A percentile compares a stretch with the other conserved stretches of the same genome.
Evolutionary conservation across 2,888 invertebrate species (phyloP).

Genomic region (Apomyelois bistriatella): DNA sequence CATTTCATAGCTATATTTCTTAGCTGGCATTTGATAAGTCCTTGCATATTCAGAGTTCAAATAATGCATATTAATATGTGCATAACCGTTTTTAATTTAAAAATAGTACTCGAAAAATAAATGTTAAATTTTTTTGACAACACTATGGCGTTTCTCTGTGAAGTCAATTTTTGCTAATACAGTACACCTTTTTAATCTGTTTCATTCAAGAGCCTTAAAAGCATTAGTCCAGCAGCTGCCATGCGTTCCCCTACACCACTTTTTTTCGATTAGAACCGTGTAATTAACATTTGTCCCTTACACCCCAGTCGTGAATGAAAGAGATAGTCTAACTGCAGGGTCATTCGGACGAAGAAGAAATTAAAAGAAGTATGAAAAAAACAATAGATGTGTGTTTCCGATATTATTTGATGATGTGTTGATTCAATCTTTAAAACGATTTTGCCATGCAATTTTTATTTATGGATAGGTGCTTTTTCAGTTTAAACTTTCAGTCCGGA

Average conservation of each 20-base stretch:
- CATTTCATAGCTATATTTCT: too few species aligned
- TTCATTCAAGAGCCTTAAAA: constrained; percentile 1
- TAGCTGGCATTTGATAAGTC: too few species aligned
- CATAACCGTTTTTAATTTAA: too few species aligned
- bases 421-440: too few species aligned
- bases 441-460: too few species aligned
- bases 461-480: too few species aligned
- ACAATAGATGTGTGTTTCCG: neutral
- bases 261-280: constrained; percentile 14
- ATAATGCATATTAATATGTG: too few species aligned
- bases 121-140: neutral
- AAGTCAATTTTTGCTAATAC: neutral
- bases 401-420: neutral
- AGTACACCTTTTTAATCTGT: constrained; percentile 1
- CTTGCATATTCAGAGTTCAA: too few species aligned
- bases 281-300: constrained; percentile 9
- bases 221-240: constrained; percentile 7
- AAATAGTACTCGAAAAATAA: neutral
- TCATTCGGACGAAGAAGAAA: constrained; percentile 7
- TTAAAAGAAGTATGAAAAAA: constrained; percentile 11
- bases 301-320: neutral
- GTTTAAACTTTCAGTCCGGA: too few species aligned
- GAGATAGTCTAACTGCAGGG: constrained; percentile 6
- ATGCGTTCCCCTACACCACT: constrained; percentile 12
- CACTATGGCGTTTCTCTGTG: neutral